These are phyloP conservation scores for Melanotaenia nigrans DNA, from an alignment of 2,797 vertebrate genomes.

Conservation along the genomic window DNA sequence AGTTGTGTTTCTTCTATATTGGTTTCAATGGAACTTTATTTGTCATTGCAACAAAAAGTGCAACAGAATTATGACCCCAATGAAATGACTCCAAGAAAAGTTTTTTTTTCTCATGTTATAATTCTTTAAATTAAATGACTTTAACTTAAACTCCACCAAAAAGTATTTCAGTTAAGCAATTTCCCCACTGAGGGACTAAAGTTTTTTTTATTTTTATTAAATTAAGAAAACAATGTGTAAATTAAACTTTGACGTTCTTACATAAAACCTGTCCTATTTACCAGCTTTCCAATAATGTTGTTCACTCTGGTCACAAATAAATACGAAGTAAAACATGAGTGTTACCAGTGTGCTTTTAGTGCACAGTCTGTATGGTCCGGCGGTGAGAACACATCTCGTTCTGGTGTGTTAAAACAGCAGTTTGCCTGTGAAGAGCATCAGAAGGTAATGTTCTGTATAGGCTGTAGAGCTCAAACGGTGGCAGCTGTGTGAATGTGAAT, in stretches of 20 bases:
- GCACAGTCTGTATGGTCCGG: conserved; percentile 20
- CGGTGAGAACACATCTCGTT: conserved; percentile 33
- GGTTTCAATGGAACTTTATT: too few relatives aligned
- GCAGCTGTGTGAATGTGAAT: conserved; percentile 70
- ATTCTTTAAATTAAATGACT: not conserved
- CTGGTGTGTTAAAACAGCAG: conserved; percentile 26
- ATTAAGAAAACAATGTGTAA: not conserved
- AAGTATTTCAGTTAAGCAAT: not conserved
- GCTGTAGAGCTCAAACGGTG: conserved; percentile 66
- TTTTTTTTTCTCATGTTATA: not conserved
- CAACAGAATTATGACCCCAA: not conserved
- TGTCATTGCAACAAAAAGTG: too few relatives aligned
- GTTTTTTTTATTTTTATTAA: too few relatives aligned
- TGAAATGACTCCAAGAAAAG: not conserved
- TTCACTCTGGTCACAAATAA: conserved; percentile 10
- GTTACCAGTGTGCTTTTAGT: conserved; percentile 2
- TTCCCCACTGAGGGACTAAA: too few relatives aligned
- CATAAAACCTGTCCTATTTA: not conserved
- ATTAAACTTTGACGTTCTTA: not conserved
- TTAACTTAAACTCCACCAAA: not conserved
- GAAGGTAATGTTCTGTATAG: conserved; percentile 62
- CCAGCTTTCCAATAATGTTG: conserved; percentile 17
- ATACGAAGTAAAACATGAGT: conserved; percentile 10
- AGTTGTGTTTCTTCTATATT: not conserved
- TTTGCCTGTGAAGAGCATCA: conserved; percentile 41